These are phyloP conservation scores for Pherbina coryleti DNA, from an alignment of 2,888 invertebrate species.

Conservation along the genomic window DNA sequence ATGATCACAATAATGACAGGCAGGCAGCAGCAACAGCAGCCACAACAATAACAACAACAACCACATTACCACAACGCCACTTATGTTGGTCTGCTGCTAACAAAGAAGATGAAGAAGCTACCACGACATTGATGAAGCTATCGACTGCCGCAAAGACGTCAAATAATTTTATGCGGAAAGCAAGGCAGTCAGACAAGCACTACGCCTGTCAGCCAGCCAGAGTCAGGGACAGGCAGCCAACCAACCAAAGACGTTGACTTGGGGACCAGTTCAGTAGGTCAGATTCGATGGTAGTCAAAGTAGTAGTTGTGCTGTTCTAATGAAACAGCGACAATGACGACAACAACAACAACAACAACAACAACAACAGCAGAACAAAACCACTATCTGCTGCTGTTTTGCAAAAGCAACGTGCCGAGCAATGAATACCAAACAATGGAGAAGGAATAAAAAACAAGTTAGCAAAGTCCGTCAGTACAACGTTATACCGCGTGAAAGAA, in stretches of 20 bases:
- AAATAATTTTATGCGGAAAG: constrained; percentile 39
- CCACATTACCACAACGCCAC: background rate
- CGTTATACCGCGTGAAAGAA: constrained; percentile 28
- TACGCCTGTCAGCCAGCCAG: constrained; percentile 36
- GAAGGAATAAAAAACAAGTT: constrained; percentile 43
- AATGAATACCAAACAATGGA: background rate
- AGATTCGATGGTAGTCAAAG: constrained; percentile 27
- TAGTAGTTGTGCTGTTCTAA: constrained; percentile 6
- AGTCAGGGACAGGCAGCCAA: background rate
- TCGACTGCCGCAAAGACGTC: constrained; percentile 37
- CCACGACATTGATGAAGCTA: constrained; percentile 54
- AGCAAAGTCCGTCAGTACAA: constrained; percentile 47
- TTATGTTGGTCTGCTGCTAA: background rate
- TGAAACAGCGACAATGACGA: constrained; percentile 1
- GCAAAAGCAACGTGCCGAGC: background rate
- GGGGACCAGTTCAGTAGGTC: constrained; percentile 56
- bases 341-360: constrained; percentile 22
- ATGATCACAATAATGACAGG: constrained; percentile 21
- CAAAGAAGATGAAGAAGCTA: constrained; percentile 31
- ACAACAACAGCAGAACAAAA: background rate
- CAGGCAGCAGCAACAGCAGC: constrained; percentile 3
- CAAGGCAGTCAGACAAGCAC: constrained; percentile 39
- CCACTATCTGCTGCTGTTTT: background rate
- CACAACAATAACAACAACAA: background rate
- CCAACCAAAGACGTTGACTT: background rate